phyloP scores from a whole-genome alignment of 2,113 vertebrate species.

The rabbit (Oryctolagus cuniculus) region DNA sequence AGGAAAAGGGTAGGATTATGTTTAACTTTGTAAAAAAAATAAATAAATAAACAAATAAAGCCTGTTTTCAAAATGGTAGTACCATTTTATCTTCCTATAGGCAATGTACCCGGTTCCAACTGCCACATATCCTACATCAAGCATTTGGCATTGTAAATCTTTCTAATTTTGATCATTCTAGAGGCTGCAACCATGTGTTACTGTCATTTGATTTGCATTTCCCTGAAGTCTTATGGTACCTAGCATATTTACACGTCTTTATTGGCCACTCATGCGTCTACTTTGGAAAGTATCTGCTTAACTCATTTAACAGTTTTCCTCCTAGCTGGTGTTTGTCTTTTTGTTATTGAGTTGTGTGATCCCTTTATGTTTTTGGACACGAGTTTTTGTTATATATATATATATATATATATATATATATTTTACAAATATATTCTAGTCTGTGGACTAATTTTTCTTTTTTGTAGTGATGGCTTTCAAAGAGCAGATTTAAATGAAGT shows the following conservation, averaged over 20 bases:
- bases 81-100: not conserved
- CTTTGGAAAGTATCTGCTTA: not conserved
- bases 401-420: not conserved
- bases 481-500: not conserved
- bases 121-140: not conserved
- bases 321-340: not conserved
- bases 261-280: not conserved
- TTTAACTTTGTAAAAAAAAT: not conserved
- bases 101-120: too few relatives aligned
- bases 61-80: not conserved
- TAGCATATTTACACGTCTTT: too few relatives aligned
- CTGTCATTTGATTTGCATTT: too few relatives aligned
- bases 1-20: not conserved
- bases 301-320: not conserved
- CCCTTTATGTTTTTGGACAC: not conserved
- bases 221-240: not conserved
- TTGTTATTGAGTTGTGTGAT: not conserved
- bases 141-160: not conserved
- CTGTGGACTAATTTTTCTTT: not conserved
- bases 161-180: not conserved
- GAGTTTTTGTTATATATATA: not conserved
- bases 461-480: not conserved
- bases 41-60: too few relatives aligned
- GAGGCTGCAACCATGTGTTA: not conserved
- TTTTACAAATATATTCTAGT: not conserved